Evolutionary conservation across 2,888 invertebrate genomes (phyloP), one percentile per base, ranked within the genome.

Genomic region (Hypercompe scribonia): DNA sequence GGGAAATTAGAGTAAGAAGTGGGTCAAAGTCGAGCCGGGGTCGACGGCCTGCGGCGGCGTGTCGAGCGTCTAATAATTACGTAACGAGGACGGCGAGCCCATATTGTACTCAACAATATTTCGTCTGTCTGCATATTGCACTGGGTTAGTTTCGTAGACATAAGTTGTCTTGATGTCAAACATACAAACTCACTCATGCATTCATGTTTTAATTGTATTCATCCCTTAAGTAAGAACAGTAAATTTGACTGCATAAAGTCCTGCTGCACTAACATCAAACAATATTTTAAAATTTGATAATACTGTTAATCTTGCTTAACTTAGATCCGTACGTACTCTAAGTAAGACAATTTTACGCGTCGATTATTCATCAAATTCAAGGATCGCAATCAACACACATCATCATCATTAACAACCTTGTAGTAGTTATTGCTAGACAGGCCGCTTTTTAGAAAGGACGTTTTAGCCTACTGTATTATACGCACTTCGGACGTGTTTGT

Each of bases 1-100:
- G 87, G 93, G 92, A 92, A 95, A 95, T 95, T 95, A 95, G 92
- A 91, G 91, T 92, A 90, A 90, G 90, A 95, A 95, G 91, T 95
- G 88, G 95, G 95, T 95, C 95, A 95, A 95, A 95, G 95, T 95
- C 95, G 92, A 88, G 88, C 50, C 86, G 89, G 90, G 94, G 94
- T 93, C 94, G 92, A 84, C 90, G 94, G 78, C 91, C 86, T 93
- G 84, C 76, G 81, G 79, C 87, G 87, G 84, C 89, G 90, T 61
- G 28, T 82, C 88, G 87, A 83, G 87, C 88, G 91, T 90, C 94
- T 93, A 87, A 90, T 94, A 94, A 95, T 95, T 95, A 94, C 91
- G 90, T 91, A 91, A 93, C 91, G 86, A 86, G 87, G 87, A 88
- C 89, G 92, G 90, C 90, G 90, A 89, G 90, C 88, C 89, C 87